A percentile compares a stretch with the other conserved stretches of the same genome.
phyloP scores from a whole-genome alignment of 2,113 vertebrate genomes.

The Limnothrissa miodon region DNA sequence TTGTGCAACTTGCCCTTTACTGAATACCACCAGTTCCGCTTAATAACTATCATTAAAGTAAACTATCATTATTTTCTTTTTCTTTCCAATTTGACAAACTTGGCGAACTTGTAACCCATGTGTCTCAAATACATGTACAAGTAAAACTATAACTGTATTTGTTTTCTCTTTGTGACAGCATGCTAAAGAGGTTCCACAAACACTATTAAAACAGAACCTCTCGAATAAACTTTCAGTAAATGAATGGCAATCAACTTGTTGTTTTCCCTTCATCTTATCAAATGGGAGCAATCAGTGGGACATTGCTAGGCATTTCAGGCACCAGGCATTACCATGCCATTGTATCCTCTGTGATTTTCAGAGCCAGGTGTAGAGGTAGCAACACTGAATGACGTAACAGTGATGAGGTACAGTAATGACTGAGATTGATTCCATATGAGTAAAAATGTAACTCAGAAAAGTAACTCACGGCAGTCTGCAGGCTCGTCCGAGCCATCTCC shows the following conservation, averaged over 20 bases:
- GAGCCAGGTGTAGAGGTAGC: too few relatives aligned
- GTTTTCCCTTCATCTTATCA: not conserved
- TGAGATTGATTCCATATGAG: not conserved
- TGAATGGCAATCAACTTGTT: too few relatives aligned
- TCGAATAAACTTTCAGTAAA: not conserved
- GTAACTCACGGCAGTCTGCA: slow-evolving; percentile 88
- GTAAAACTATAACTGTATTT: too few relatives aligned
- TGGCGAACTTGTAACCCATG: not conserved
- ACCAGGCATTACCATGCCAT: not conserved
- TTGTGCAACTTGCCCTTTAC: slow-evolving; percentile 35
- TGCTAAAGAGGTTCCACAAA: not conserved
- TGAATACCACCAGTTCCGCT: slow-evolving; percentile 30
- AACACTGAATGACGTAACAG: too few relatives aligned
- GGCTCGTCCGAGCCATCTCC: slow-evolving; percentile 97
- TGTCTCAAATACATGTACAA: not conserved
- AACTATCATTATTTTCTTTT: slow-evolving; percentile 34
- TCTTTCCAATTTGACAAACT: too few relatives aligned
- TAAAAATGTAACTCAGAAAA: slow-evolving; percentile 65
- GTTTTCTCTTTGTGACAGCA: not conserved
- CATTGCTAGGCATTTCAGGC: not conserved
- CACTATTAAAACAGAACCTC: not conserved
- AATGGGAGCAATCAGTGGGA: not conserved
- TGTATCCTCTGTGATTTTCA: too few relatives aligned
- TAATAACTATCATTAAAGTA: slow-evolving; percentile 34
- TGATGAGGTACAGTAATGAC: too few relatives aligned